phyloP scores from a whole-genome alignment of 2,888 invertebrate genomes.

The Melieria picta region DNA sequence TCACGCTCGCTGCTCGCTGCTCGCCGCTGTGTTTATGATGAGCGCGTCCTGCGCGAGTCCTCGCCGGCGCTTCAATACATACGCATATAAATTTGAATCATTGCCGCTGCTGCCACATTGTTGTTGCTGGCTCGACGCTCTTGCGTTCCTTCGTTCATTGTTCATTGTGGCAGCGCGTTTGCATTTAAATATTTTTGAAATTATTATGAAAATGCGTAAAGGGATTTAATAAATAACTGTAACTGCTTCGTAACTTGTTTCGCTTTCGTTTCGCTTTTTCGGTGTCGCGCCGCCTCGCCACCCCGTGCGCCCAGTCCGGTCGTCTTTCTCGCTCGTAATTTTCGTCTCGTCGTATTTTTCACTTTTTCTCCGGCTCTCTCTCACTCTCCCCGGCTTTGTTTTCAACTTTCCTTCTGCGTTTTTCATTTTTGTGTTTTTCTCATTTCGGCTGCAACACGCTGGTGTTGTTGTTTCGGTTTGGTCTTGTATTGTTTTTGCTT shows the following conservation, averaged over 20 bases:
- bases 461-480: constrained; percentile 20
- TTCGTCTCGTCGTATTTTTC: constrained; percentile 22
- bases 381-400: constrained; percentile 12
- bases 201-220: constrained; percentile 64
- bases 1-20: constrained; percentile 50
- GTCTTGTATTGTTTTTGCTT: constrained; percentile 27
- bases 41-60: constrained; percentile 36
- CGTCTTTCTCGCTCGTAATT: background rate
- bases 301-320: background rate
- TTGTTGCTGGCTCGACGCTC: background rate
- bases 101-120: constrained; percentile 18
- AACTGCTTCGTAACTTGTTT: constrained; percentile 51
- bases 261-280: constrained; percentile 33
- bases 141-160: constrained; percentile 7
- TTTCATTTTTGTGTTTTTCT: constrained; percentile 15
- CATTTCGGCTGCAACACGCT: constrained; percentile 8
- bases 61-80: constrained; percentile 21
- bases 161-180: constrained; percentile 3
- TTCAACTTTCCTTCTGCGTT: constrained; percentile 6
- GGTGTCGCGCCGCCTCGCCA: constrained; percentile 3
- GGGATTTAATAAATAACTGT: constrained; percentile 65
- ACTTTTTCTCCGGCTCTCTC: constrained; percentile 1
- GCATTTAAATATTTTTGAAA: constrained; percentile 46
- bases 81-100: constrained; percentile 35
- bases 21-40: constrained; percentile 52